Conservation (phyloP, 2,888 invertebrate genomes). For the Troilus luridus region DNA sequence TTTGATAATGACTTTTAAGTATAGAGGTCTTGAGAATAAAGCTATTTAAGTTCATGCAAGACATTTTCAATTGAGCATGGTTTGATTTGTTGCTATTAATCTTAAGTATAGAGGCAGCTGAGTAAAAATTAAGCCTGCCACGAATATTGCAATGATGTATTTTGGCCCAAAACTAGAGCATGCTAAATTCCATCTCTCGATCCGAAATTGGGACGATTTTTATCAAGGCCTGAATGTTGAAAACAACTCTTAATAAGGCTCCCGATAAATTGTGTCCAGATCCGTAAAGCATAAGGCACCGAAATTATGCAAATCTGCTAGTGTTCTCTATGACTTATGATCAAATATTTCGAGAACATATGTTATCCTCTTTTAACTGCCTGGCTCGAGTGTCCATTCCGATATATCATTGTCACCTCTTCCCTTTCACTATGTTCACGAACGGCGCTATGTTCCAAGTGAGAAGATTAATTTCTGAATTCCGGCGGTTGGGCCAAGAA, state of each 20-base stretch:
- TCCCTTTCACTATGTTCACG: slow-evolving; percentile 33
- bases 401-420: background rate
- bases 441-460: background rate
- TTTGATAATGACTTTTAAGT: no score
- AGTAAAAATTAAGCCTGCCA: background rate
- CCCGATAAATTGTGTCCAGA: background rate
- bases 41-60: no score
- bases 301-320: background rate
- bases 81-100: background rate
- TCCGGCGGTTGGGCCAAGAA: slow-evolving; percentile 24
- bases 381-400: background rate
- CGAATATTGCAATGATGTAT: background rate
- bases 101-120: background rate
- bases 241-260: background rate
- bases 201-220: slow-evolving; percentile 20
- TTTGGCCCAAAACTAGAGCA: background rate
- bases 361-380: background rate
- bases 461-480: slow-evolving; percentile 30
- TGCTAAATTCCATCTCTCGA: background rate
- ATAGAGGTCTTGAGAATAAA: no score
- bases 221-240: background rate
- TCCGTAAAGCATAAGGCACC: background rate
- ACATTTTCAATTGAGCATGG: background rate
- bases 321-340: slow-evolving; percentile 26
- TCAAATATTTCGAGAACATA: background rate